Evolutionary conservation across 2,888 invertebrate species (phyloP), one percentile per base, ranked within the genome.

Genomic region (Blastobasis adustella): DNA sequence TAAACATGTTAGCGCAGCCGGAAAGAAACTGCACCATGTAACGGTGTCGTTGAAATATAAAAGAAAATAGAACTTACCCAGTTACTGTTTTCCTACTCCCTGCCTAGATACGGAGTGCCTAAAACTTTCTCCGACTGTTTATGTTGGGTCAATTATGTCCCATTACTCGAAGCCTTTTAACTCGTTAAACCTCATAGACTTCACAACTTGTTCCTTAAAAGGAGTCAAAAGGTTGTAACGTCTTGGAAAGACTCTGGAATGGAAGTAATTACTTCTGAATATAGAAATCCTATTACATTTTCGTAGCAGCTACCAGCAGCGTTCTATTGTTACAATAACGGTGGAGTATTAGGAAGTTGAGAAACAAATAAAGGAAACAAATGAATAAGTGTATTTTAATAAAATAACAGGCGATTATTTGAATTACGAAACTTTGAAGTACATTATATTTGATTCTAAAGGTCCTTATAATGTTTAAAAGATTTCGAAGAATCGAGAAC

Each of bases 1-100:
- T 73, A 75, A 73, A 71, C 66, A 66, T 63, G 71, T 73, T 73
- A 70, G 64, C 60, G 59, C 66, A 54, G 65, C 65, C 56, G 65
- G 73, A 71, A 73, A 74, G 64, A 63, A 66, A 60, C 64, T 62
- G 61, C 65, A 67, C 65, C 42, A 9, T 40, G 41, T 40, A 42
- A 42, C 42, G 5, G 3, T 10, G 9, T 23, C 23, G 23, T 3
- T 23, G 23, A 23, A 23, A 23, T 23, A 23, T 23, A 23, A 23
- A 23, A 23, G 23, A 23, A 23, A 23, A 23, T 23, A 23, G 1
- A 23, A 23, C 23, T 23, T 2, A 23, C 1, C 1, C 23, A 23
- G 23, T 23, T 23, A 23, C 23, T 23, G 23, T 23, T 23, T 23
- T 23, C 23, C 23, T 23, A 23, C 23, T 23, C 23, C 23, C 23